Conservation (phyloP, 2,113 vertebrate genomes). For the Pseudorasbora parva region DNA sequence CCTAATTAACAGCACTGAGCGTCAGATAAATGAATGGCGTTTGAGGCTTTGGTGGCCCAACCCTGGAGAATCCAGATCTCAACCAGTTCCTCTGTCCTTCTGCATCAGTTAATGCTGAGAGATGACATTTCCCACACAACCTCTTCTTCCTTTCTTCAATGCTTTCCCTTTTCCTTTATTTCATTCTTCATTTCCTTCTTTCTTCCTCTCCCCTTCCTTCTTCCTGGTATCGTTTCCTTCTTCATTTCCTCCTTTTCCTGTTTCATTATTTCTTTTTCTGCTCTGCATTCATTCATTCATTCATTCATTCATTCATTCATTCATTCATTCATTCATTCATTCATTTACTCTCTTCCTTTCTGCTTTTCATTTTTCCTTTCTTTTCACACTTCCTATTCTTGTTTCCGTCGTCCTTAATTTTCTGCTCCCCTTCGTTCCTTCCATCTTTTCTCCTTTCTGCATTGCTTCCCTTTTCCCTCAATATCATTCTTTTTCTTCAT, state of each 20-base stretch:
- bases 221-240: neutral
- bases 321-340: neutral
- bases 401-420: too few relatives aligned
- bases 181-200: neutral
- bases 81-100: constrained; percentile 66
- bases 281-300: neutral
- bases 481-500: too few relatives aligned
- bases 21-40: constrained; percentile 56
- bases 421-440: neutral
- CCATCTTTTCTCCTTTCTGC: too few relatives aligned
- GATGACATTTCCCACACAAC: neutral
- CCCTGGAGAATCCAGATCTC: constrained; percentile 69
- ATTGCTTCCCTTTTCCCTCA: too few relatives aligned
- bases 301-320: neutral
- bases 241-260: neutral
- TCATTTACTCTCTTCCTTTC: neutral
- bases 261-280: neutral
- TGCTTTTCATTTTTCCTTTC: neutral
- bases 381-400: neutral
- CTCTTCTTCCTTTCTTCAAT: neutral
- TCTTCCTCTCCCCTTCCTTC: constrained; percentile 5
- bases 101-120: neutral
- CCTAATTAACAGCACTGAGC: constrained; percentile 72
- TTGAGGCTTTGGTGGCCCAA: constrained; percentile 58
- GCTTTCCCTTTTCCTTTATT: neutral